Base-by-base conservation (phyloP, 1,140 invertebrate genomes). In the Helicoverpa armigera region DNA sequence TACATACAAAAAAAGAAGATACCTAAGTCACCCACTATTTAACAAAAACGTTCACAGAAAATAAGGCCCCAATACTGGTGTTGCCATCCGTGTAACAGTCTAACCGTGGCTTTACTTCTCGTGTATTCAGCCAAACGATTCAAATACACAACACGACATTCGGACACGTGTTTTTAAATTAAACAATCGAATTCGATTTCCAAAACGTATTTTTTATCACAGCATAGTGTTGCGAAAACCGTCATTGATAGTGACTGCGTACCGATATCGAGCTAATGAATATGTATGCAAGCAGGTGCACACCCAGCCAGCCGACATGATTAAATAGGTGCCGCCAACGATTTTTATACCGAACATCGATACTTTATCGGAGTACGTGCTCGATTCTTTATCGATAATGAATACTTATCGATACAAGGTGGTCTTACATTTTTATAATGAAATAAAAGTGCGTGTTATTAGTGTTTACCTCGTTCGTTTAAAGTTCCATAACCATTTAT, bases 241-340 rank as follows among this genome's bases (percentile, higher is more conserved):
- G 87, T 94, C 91, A 93, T 90, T 86, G 90, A 92, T 91, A 92
- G 86, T 87, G 90, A 90, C 88, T 89, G 89, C 80, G 82, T 84
- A 85, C 82, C 87, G 90, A 92, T 92, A 92, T 86, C 86, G 75
- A 82, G 73, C 80, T 92, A 92, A 94, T 94, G 91, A 94, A 93
- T 93, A 93, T 94, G 91, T 92, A 94, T 93, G 87, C 81, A 83
- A 85, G 91, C 91, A 92, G 90, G 92, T 92, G 91, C 87, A 85
- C 70, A 58, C 65, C 58, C 65, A 48, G 56, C 80, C 76, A 81
- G 77, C 61, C 69, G 80, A 84, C 90, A 91, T 93, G 92, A 94
- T 93, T 90, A 93, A 94, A 86, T 92, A 89, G 87, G 90, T 93
- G 91, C 93, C 89, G 89, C 89, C 85, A 83, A 92, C 90, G 88